These are phyloP conservation scores for Amblyjoppa proteus DNA, from an alignment of 2,888 invertebrate species.

Conservation along the genomic window DNA sequence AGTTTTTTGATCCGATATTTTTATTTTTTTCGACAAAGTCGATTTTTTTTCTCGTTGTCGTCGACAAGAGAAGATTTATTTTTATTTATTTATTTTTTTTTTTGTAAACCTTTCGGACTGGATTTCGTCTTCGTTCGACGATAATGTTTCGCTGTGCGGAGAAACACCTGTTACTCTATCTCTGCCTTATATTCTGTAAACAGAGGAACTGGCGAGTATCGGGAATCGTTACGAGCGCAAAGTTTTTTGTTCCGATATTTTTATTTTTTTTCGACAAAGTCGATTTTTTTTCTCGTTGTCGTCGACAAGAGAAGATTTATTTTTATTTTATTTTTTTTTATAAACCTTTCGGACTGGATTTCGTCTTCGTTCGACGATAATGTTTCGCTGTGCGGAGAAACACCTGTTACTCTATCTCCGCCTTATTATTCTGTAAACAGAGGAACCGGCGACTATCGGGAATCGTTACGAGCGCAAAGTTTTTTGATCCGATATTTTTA, in stretches of 20 bases:
- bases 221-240: background rate
- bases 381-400: constrained; percentile 53
- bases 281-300: too few species aligned
- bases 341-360: background rate
- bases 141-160: constrained; percentile 36
- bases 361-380: background rate
- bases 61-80: background rate
- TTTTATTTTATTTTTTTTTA: background rate
- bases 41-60: too few species aligned
- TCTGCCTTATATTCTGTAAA: constrained; percentile 26
- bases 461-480: background rate
- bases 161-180: constrained; percentile 68
- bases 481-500: background rate
- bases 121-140: background rate
- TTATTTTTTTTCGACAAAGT: background rate
- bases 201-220: background rate
- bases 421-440: constrained; percentile 8
- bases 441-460: background rate
- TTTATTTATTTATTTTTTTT: background rate
- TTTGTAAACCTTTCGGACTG: background rate
- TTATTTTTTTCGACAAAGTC: background rate
- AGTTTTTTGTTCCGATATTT: background rate
- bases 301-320: background rate
- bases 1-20: background rate
- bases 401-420: constrained; percentile 67